A percentile compares a stretch with the other conserved stretches of the same genome.
Evolutionary conservation across 2,113 vertebrate species (phyloP).

Genomic region (Chaetodon auriga): DNA sequence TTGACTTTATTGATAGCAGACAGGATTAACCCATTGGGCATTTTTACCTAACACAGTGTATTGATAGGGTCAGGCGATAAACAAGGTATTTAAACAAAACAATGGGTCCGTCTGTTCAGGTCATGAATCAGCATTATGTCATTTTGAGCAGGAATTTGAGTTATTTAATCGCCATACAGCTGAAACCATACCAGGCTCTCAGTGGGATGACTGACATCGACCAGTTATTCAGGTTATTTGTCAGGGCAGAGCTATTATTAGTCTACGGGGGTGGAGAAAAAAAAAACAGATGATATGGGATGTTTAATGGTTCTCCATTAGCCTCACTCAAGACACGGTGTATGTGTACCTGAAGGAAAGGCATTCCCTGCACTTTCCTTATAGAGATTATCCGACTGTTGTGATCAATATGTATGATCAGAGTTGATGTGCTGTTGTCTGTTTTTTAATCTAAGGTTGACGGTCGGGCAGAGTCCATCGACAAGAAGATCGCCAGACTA

Average conservation of each 20-base stretch:
- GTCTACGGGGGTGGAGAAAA: not conserved
- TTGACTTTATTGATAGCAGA: fast-evolving
- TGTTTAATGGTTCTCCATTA: not conserved
- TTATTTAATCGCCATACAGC: not conserved
- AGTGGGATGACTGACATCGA: not conserved
- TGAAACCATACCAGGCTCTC: not conserved
- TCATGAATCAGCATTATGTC: constrained; percentile 41
- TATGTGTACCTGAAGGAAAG: not conserved
- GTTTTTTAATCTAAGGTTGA: constrained; percentile 88
- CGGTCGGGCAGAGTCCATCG: constrained; percentile 92
- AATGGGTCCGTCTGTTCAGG: not conserved
- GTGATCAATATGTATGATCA: not conserved
- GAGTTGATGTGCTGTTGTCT: not conserved
- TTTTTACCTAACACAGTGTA: not conserved
- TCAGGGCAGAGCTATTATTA: constrained; percentile 15
- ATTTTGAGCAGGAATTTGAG: not conserved
- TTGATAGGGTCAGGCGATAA: not conserved
- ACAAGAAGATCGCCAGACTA: constrained; percentile 95
- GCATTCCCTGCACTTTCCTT: not conserved
- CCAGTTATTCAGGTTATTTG: constrained; percentile 47
- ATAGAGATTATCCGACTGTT: not conserved
- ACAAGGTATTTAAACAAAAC: not conserved
- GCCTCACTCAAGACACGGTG: not conserved
- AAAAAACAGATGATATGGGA: not conserved
- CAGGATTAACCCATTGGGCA: fast-evolving